These are phyloP conservation scores for Drosophila nikananu DNA, from an alignment of 1,140 invertebrate species.

Conservation along the genomic window DNA sequence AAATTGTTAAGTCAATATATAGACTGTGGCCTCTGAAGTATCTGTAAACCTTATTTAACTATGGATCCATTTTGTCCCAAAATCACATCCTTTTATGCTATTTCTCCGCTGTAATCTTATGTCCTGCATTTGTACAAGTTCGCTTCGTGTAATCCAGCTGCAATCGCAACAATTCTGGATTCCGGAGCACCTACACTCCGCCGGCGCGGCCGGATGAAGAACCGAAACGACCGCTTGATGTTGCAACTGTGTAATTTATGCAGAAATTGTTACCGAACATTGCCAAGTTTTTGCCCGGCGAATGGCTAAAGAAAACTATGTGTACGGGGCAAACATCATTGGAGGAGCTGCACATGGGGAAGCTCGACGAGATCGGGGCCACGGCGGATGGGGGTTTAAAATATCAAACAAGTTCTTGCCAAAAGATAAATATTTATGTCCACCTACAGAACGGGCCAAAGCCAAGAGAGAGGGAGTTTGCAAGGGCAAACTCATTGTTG, in stretches of 20 bases:
- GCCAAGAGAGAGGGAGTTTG: constrained; percentile 17
- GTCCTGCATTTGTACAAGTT: constrained; percentile 22
- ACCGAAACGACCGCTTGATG: constrained; percentile 36
- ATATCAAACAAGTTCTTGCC: constrained; percentile 83
- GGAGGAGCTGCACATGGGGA: constrained; percentile 32
- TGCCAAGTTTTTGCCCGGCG: constrained; percentile 68
- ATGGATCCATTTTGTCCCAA: background rate
- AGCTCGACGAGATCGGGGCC: constrained; percentile 20
- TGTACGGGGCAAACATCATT: constrained; percentile 56
- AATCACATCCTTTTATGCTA: background rate
- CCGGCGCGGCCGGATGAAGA: background rate
- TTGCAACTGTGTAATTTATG: constrained; percentile 73
- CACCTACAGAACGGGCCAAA: constrained; percentile 61
- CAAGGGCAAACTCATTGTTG: constrained; percentile 24
- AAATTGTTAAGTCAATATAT: background rate
- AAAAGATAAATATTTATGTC: constrained; percentile 84
- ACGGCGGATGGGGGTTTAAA: constrained; percentile 47
- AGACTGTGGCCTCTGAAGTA: no score
- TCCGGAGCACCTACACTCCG: constrained; percentile 9
- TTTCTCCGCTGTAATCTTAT: constrained; percentile 10
- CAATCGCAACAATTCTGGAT: constrained; percentile 39
- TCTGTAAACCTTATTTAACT: background rate
- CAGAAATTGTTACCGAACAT: constrained; percentile 77
- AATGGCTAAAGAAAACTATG: constrained; percentile 66
- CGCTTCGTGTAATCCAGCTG: constrained; percentile 37